These are phyloP conservation scores for Syngnathoides biaculeatus DNA, from an alignment of 2,113 vertebrate species.

Conservation along the genomic window DNA sequence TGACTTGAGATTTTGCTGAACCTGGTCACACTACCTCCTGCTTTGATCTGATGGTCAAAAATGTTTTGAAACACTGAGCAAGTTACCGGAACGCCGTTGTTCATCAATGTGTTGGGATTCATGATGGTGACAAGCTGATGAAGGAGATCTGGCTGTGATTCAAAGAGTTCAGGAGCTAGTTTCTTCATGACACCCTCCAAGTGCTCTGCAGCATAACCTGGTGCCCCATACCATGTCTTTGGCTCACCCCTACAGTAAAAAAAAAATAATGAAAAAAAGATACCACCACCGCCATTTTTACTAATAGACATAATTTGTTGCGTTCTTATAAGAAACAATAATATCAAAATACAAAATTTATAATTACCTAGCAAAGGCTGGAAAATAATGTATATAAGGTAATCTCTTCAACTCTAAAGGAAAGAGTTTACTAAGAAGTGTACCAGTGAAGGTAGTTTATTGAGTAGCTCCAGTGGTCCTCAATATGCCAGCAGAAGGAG, in stretches of 20 bases:
- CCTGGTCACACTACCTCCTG: background rate
- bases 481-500: slow-evolving; percentile 98
- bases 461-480: slow-evolving; percentile 99
- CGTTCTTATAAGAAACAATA: background rate
- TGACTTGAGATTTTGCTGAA: background rate
- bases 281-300: no score
- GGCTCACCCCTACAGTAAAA: slow-evolving; percentile 85
- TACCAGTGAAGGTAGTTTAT: slow-evolving; percentile 98
- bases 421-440: background rate
- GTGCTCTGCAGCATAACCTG: slow-evolving; percentile 92
- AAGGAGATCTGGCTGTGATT: slow-evolving; percentile 94
- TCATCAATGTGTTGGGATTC: slow-evolving; percentile 98
- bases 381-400: background rate
- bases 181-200: slow-evolving; percentile 95
- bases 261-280: background rate
- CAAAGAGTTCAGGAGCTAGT: slow-evolving; percentile 93
- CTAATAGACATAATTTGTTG: background rate
- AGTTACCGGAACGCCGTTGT: slow-evolving; percentile 90
- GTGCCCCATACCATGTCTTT: slow-evolving; percentile 98
- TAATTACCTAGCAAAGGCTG: background rate
- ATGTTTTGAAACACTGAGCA: background rate
- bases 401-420: background rate
- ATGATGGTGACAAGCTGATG: slow-evolving; percentile 99
- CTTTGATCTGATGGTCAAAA: background rate
- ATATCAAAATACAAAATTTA: background rate